phyloP scores from a whole-genome alignment of 2,113 vertebrate species.

The Canis aureus region DNA sequence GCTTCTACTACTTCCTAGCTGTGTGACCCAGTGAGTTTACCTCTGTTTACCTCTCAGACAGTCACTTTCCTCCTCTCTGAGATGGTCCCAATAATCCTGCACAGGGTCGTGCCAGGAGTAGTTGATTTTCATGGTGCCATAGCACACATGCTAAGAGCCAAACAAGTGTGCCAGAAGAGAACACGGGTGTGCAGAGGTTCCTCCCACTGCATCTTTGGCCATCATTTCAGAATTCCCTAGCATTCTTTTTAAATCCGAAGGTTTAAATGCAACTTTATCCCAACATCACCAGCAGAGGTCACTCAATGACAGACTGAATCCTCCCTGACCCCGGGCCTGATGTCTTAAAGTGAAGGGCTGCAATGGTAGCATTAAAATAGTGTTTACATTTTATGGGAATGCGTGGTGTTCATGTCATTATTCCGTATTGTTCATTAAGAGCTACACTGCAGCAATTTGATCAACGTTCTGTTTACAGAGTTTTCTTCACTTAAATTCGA shows the following conservation, averaged over 20 bases:
- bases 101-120: background rate
- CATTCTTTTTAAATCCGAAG: background rate
- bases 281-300: conserved; percentile 78
- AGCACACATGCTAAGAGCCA: background rate
- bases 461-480: background rate
- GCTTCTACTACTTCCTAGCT: background rate
- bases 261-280: background rate
- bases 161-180: background rate
- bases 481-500: background rate
- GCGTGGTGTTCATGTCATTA: background rate
- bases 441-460: background rate
- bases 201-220: background rate
- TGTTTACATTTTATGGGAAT: background rate
- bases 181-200: background rate
- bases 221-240: background rate
- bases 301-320: conserved; percentile 71
- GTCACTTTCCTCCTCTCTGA: background rate
- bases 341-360: background rate
- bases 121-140: background rate
- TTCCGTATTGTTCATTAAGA: background rate
- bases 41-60: background rate
- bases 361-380: background rate
- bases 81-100: background rate
- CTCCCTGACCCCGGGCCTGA: background rate
- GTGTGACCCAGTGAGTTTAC: background rate